Base-by-base conservation (phyloP, 2,113 vertebrate genomes). In the Progne subis region DNA sequence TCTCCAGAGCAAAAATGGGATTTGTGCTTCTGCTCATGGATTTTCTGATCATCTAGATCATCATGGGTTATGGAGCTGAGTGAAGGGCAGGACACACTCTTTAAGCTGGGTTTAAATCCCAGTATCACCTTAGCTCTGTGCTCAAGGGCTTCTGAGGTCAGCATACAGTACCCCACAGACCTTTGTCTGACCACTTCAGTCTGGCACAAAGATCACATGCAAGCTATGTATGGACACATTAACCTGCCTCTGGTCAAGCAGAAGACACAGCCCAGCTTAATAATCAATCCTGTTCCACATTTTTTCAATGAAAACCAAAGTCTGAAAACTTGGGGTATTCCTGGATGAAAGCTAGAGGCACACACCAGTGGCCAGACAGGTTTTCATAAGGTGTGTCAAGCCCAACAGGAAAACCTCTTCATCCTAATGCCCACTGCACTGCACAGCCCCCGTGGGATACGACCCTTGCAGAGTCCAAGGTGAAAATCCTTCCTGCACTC, bases 331-430 rank as follows among this genome's bases (percentile, higher is more conserved):
- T 56, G 11, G 17, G 11, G 5, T 26, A 37, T 24, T 78, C 26
- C 52, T 71, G 39, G 34, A 28, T 57, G 34, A 94, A 88, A 86
- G 43, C 34, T 67, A 41, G 28, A 57, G 18, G 14, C 25, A 53
- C 9, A 41, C 1, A 0, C 4, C 28, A 57, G 6, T 18, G n/a
- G 32, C 28, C 18, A 53, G 34, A 44, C 2, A n/a, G 13, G 18
- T 46, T 76, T 83, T 18, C 8, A n/a, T 16, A 56, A 21, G 32
- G 13, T 18, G 6, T 6, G 1, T 56, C 50, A 72, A 78, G 14
- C 6, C 24, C 53, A 39, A 14, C 5, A 64, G 24, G 12, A 12
- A 68, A 26, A 8, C 3, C 6, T 49, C 19, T 44, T 46, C n/a
- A 29, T 39, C 47, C 46, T 11, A 65, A 47, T 5, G 13, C 17